Conservation (phyloP, 2,113 vertebrate species). For the Melanerpes formicivorus region DNA sequence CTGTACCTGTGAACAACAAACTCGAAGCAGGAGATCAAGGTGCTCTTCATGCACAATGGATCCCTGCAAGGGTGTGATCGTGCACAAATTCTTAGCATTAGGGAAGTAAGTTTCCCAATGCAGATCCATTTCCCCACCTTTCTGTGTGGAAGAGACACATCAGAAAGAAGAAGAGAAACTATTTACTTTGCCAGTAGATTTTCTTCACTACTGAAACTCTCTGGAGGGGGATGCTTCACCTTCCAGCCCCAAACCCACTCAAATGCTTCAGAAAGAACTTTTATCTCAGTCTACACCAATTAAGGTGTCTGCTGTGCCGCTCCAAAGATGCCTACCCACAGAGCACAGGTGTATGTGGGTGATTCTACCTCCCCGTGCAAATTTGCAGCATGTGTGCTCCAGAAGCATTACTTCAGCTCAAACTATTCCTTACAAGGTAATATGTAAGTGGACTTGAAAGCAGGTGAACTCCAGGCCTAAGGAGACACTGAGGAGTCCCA, state of each 20-base stretch:
- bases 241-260: neutral
- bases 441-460: neutral
- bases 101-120: neutral
- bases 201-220: neutral
- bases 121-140: neutral
- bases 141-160: neutral
- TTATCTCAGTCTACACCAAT: neutral
- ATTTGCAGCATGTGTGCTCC: neutral
- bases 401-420: neutral
- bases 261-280: neutral
- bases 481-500: neutral
- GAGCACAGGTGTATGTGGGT: neutral
- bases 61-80: neutral
- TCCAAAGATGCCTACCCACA: neutral
- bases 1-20: neutral
- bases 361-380: neutral
- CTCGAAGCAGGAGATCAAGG: neutral
- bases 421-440: neutral
- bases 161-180: neutral
- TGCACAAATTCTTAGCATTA: neutral
- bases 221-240: fast-evolving
- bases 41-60: neutral
- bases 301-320: neutral
- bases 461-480: neutral
- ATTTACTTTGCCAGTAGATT: fast-evolving